phyloP scores from a whole-genome alignment of 2,888 invertebrate genomes.

The Tupiocoris notatus region DNA sequence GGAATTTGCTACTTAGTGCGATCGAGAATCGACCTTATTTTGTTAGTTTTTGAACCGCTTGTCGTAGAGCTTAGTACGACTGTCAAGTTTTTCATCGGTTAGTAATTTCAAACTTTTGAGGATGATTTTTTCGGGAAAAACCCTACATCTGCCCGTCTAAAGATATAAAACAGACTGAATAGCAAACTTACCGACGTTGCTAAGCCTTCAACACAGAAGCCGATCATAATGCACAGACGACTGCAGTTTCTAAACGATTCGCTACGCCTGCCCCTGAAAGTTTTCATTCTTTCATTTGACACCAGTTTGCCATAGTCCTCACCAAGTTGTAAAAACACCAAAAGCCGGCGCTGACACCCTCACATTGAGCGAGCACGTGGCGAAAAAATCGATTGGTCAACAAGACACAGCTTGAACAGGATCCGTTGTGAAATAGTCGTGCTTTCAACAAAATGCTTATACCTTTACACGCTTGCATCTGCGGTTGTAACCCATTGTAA shows the following conservation, averaged over 20 bases:
- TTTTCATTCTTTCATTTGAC: neutral
- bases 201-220: neutral
- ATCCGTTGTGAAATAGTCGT: neutral
- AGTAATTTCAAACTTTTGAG: too few relatives aligned
- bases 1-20: too few relatives aligned
- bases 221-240: neutral
- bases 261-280: neutral
- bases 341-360: neutral
- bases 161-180: too few relatives aligned
- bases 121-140: too few relatives aligned
- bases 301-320: neutral
- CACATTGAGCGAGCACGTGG: neutral
- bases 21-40: too few relatives aligned
- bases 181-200: too few relatives aligned
- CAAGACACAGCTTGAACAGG: neutral
- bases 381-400: conserved; percentile 28
- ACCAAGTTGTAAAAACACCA: neutral
- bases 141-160: too few relatives aligned
- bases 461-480: neutral
- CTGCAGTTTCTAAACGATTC: neutral
- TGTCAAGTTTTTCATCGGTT: too few relatives aligned
- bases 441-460: neutral
- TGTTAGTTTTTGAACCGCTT: too few relatives aligned
- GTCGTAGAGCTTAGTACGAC: too few relatives aligned
- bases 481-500: conserved; percentile 5